phyloP scores from a whole-genome alignment of 2,113 vertebrate genomes.

The Crotalus helleri region DNA sequence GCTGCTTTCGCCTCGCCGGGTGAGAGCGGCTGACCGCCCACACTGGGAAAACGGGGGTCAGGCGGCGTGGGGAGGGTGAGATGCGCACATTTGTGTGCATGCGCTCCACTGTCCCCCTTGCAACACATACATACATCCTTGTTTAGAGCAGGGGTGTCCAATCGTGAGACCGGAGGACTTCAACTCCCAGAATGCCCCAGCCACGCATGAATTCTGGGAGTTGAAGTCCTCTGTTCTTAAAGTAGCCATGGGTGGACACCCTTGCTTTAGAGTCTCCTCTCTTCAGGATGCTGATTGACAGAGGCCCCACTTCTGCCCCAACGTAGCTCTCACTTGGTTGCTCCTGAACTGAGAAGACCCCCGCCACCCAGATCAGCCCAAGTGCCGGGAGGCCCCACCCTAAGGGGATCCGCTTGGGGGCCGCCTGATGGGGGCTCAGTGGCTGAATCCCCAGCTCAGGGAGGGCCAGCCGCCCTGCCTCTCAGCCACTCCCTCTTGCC shows the following conservation, averaged over 20 bases:
- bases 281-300: background rate
- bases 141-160: no score
- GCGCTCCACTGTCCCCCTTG: background rate
- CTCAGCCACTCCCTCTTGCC: background rate
- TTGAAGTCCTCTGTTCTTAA: no score
- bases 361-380: background rate
- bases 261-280: background rate
- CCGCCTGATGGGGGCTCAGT: no score
- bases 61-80: no score
- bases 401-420: background rate
- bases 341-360: background rate
- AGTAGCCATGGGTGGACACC: no score
- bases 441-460: background rate
- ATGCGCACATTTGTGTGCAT: no score
- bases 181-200: no score
- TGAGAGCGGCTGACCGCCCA: no score
- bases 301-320: no score
- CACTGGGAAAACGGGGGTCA: background rate
- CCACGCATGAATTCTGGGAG: no score
- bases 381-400: accelerated
- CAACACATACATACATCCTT: background rate
- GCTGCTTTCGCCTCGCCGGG: no score
- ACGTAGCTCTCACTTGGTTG: background rate
- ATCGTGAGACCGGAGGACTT: no score
- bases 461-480: background rate